Evolutionary conservation across 1,140 invertebrate species (phyloP), one percentile per base, ranked within the genome.

Genomic region (Aphelinus certus): DNA sequence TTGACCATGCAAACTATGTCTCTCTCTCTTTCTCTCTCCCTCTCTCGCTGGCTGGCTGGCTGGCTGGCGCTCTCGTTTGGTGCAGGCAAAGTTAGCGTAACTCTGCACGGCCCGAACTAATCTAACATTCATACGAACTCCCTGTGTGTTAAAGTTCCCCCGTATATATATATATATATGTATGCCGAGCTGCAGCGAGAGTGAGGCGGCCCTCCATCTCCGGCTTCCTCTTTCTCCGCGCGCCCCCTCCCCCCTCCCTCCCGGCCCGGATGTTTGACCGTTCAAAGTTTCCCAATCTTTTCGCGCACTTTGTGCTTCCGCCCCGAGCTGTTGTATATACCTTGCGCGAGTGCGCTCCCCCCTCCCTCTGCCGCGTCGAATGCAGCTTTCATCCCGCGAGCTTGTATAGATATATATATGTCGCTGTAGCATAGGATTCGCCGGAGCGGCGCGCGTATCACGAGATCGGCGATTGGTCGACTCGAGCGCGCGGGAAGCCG

Each of bases 1-100:
- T 77, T 80, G 79, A 81, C 26, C 26, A 26, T 26, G 26, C 79
- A 81, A 85, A 85, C 82, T 46, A 48, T 26, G 55, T 3, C 65
- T 7, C 53, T 4, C 65, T n/a, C 42, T 47, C 42, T 26, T 26
- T 26, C 26, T 26, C 66, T 58, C 66, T 48, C 61, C 5, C 45
- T 0, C 46, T 83, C 79, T 80, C 26, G 26, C 26, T 26, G 26
- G 26, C 26, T 26, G 26, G 75, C 80, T 82, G 26, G 26, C 26
- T 26, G 26, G 26, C 26, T 26, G 26, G 26, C 26, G 26, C 47
- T 6, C 49, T 53, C 43, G 79, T 72, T 78, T 79, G 77, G 80
- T 84, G 82, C 79, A 83, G 79, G 81, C 81, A 82, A 81, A 81
- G 81, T 83, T 84, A 81, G 80, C 78, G 80, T 82, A 84, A 85